Percentiles rank a stretch among this genome's conserved stretches.
Evolutionary conservation across 2,113 vertebrate genomes (phyloP).

Genomic region (Oceanites oceanicus): DNA sequence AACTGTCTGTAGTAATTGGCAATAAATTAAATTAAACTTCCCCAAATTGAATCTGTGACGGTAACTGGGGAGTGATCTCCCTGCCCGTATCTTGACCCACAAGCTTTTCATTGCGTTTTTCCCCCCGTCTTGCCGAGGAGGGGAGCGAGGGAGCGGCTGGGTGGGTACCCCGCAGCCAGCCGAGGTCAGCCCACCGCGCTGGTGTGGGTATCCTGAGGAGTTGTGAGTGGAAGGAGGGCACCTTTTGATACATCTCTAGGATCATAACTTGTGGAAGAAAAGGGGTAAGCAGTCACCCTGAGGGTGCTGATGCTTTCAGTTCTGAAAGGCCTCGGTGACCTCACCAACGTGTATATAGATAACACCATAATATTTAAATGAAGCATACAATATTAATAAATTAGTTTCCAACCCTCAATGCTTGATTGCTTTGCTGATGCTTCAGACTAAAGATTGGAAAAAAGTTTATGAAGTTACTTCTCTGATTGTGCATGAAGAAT

Average conservation of each 20-base stretch:
- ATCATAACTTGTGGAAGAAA: background rate
- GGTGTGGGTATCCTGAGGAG: background rate
- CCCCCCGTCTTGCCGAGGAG: background rate
- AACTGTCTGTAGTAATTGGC: background rate
- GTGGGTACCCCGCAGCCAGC: background rate
- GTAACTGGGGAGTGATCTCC: background rate
- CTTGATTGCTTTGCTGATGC: background rate
- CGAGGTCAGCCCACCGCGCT: background rate
- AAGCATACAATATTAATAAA: background rate
- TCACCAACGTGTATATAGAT: accelerated
- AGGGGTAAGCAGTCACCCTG: background rate
- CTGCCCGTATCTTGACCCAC: no score
- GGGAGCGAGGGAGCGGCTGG: background rate
- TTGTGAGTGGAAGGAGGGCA: background rate
- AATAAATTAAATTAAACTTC: background rate
- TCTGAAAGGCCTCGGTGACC: background rate
- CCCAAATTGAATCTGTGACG: accelerated
- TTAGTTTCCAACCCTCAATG: background rate
- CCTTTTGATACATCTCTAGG: accelerated
- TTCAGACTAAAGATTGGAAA: background rate
- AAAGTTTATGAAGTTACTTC: background rate
- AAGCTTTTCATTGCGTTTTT: background rate
- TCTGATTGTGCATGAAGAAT: background rate
- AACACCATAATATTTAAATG: no score
- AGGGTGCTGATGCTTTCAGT: background rate